These are phyloP conservation scores for Menura novaehollandiae DNA, from an alignment of 2,113 vertebrate species.

Conservation along the genomic window DNA sequence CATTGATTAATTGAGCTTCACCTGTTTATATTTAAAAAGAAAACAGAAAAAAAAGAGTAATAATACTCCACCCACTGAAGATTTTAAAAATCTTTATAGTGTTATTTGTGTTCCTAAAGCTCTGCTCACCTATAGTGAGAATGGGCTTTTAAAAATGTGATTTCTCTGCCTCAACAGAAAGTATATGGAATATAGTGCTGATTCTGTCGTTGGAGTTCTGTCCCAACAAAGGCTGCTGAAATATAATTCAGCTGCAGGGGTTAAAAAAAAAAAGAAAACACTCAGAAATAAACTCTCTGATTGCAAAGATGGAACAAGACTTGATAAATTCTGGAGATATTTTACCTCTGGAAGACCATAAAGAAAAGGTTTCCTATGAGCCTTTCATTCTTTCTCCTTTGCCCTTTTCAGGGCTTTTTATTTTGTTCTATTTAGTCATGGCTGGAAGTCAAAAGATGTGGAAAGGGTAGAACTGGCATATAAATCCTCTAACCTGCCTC, in stretches of 20 bases:
- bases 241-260: background rate
- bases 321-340: slow-evolving; percentile 5
- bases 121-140: background rate
- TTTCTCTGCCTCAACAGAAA: background rate
- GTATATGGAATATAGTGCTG: background rate
- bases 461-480: background rate
- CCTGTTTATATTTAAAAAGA: background rate
- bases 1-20: background rate
- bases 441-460: background rate
- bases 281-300: background rate
- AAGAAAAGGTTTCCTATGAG: background rate
- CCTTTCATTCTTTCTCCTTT: background rate
- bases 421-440: background rate
- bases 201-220: background rate
- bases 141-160: background rate
- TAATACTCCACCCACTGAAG: fast-evolving
- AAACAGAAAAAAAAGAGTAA: background rate
- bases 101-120: background rate
- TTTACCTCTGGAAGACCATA: background rate
- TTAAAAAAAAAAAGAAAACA: background rate
- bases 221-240: background rate
- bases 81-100: background rate
- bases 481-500: background rate
- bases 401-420: slow-evolving; percentile 1
- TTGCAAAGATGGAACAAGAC: background rate